Percentiles rank a stretch among this genome's conserved stretches.
Evolutionary conservation across 1,140 invertebrate species (phyloP).

Genomic region (Danaus plexippus): DNA sequence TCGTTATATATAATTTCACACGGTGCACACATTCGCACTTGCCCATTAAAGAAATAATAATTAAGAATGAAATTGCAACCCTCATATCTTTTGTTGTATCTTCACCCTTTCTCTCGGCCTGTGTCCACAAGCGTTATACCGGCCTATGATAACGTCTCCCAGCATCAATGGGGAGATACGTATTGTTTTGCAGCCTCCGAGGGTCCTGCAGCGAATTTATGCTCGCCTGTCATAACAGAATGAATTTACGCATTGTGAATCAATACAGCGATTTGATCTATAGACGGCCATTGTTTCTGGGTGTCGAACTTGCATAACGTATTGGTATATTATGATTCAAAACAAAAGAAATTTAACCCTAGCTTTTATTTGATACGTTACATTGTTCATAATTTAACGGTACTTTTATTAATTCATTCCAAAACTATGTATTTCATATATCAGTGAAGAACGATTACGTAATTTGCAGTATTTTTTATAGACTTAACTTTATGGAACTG

Average conservation of each 20-base stretch:
- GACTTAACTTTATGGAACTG: slow-evolving; percentile 15
- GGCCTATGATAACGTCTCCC: slow-evolving; percentile 58
- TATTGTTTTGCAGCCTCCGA: slow-evolving; percentile 66
- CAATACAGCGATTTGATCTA: slow-evolving; percentile 65
- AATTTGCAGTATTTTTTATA: slow-evolving; percentile 11
- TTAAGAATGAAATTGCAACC: slow-evolving; percentile 57
- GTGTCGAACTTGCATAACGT: slow-evolving; percentile 56
- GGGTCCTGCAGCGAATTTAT: slow-evolving; percentile 65
- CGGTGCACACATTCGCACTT: slow-evolving; percentile 36
- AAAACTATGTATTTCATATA: too few relatives aligned
- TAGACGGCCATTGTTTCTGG: slow-evolving; percentile 56
- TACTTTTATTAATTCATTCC: slow-evolving; percentile 4
- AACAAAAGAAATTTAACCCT: slow-evolving; percentile 36
- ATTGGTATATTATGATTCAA: slow-evolving; percentile 43
- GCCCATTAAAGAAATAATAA: slow-evolving; percentile 51
- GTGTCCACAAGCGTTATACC: slow-evolving; percentile 53
- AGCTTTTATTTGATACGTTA: slow-evolving; percentile 43
- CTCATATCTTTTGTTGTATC: slow-evolving; percentile 34
- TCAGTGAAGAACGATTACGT: slow-evolving; percentile 2
- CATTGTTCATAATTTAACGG: slow-evolving; percentile 32
- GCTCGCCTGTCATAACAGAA: slow-evolving; percentile 69
- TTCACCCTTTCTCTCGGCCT: slow-evolving; percentile 51
- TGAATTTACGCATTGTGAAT: slow-evolving; percentile 70
- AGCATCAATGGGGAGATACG: slow-evolving; percentile 47
- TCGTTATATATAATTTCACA: slow-evolving; percentile 43